A percentile compares a stretch with the other conserved stretches of the same genome.
phyloP scores from a whole-genome alignment of 2,888 invertebrate species.

The Tetragonisca angustula region DNA sequence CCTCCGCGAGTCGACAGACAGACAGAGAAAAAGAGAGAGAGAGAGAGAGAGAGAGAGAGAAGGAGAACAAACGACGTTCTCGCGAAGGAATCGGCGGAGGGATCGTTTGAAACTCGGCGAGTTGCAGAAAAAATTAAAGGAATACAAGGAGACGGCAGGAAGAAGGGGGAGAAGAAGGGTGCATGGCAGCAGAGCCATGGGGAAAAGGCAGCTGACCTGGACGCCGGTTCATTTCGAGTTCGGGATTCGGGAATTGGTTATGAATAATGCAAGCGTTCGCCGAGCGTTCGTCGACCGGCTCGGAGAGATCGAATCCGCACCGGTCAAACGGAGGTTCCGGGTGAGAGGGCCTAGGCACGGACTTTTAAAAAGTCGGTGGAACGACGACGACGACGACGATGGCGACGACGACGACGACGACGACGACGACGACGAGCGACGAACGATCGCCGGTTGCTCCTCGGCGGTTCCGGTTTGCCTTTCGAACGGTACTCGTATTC shows the following conservation, averaged over 20 bases:
- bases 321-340: conserved; percentile 75
- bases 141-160: conserved; percentile 39
- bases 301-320: conserved; percentile 75
- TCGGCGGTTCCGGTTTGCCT: neutral
- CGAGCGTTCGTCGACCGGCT: conserved; percentile 65
- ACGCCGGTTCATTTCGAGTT: conserved; percentile 78
- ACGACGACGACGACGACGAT: conserved; percentile 32
- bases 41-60: neutral
- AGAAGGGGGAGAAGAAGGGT: conserved; percentile 28
- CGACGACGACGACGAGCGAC: neutral
- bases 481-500: neutral
- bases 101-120: conserved; percentile 36
- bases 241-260: conserved; percentile 82
- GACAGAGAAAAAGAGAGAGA: too few species aligned
- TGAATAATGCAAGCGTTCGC: conserved; percentile 80
- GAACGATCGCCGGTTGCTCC: conserved; percentile 1
- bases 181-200: conserved; percentile 1
- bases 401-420: conserved; percentile 9
- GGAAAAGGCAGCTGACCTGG: conserved; percentile 70
- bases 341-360: conserved; percentile 66
- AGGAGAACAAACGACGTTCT: neutral
- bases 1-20: too few species aligned
- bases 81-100: conserved; percentile 15
- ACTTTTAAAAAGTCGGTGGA: conserved; percentile 65
- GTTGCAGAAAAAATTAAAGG: conserved; percentile 61